Conservation (phyloP, 2,888 invertebrate species). For the Idaea dimidiata region DNA sequence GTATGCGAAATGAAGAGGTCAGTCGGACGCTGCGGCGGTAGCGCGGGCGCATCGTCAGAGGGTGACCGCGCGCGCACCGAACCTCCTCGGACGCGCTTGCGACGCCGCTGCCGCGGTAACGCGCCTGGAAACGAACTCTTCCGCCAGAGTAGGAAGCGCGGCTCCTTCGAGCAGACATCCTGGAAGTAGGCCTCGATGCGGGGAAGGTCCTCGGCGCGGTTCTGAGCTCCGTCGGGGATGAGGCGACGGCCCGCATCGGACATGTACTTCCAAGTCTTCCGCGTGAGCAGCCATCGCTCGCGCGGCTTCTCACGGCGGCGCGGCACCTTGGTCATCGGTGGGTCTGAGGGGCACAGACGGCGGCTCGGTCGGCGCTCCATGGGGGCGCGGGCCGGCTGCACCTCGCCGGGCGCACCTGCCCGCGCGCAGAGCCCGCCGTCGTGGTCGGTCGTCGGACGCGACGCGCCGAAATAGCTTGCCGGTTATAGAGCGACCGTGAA, state of each 20-base stretch:
- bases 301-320: conserved; percentile 82
- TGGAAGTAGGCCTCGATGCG: conserved; percentile 92
- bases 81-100: conserved; percentile 82
- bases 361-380: conserved; percentile 48
- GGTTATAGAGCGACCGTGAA: conserved; percentile 78
- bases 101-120: conserved; percentile 79
- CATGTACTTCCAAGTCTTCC: conserved; percentile 96
- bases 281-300: conserved; percentile 92
- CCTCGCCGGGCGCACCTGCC: conserved; percentile 70
- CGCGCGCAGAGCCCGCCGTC: conserved; percentile 62
- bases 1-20: conserved; percentile 74
- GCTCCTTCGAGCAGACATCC: conserved; percentile 88
- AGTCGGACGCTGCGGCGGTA: conserved; percentile 65
- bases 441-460: conserved; percentile 48
- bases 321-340: conserved; percentile 80
- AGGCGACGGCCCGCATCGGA: conserved; percentile 93
- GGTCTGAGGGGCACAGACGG: conserved; percentile 69
- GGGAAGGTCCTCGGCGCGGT: conserved; percentile 87
- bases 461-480: conserved; percentile 75
- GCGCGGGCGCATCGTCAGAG: conserved; percentile 81
- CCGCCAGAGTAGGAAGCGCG: conserved; percentile 89
- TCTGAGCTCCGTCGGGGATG: conserved; percentile 89
- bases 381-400: conserved; percentile 35
- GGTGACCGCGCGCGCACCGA: conserved; percentile 85
- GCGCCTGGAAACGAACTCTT: conserved; percentile 91